phyloP scores from a whole-genome alignment of 2,113 vertebrate species.

The Pseudolaguvia tuberculata region DNA sequence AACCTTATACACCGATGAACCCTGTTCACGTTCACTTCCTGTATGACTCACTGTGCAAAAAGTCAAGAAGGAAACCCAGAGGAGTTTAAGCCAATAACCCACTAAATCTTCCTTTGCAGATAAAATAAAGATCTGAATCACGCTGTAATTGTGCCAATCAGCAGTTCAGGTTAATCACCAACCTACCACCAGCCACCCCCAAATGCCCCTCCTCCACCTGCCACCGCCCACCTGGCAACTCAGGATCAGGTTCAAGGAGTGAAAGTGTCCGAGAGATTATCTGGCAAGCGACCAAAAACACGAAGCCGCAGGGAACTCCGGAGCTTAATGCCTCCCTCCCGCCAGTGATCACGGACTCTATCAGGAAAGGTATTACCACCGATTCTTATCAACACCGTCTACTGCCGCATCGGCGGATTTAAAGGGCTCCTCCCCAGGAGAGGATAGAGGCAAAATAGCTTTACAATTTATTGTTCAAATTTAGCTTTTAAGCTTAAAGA shows the following conservation, averaged over 20 bases:
- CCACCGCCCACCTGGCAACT: slow-evolving; percentile 28
- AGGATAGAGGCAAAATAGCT: background rate
- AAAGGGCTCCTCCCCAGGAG: background rate
- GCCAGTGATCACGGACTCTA: slow-evolving; percentile 32
- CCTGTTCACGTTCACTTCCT: slow-evolving; percentile 17
- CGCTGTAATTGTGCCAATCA: no score
- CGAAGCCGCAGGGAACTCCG: slow-evolving; percentile 35
- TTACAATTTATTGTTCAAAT: background rate
- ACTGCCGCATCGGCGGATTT: slow-evolving; percentile 11
- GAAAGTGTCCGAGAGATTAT: slow-evolving; percentile 35
- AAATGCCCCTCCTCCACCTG: no score
- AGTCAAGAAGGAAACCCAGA: background rate
- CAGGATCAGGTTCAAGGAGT: slow-evolving; percentile 35
- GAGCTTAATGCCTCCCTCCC: slow-evolving; percentile 43
- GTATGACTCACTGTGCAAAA: background rate
- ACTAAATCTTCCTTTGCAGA: slow-evolving; percentile 18
- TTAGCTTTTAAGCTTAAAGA: no score
- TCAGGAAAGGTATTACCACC: slow-evolving; percentile 32
- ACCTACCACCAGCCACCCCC: background rate
- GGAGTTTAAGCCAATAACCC: slow-evolving; percentile 1
- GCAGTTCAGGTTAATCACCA: background rate
- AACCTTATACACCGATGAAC: no score
- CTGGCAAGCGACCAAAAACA: slow-evolving; percentile 39
- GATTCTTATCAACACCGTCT: slow-evolving; percentile 42
- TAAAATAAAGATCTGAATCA: slow-evolving; percentile 34